phyloP scores from a whole-genome alignment of 2,888 invertebrate species.

The Dynastes hyllus region DNA sequence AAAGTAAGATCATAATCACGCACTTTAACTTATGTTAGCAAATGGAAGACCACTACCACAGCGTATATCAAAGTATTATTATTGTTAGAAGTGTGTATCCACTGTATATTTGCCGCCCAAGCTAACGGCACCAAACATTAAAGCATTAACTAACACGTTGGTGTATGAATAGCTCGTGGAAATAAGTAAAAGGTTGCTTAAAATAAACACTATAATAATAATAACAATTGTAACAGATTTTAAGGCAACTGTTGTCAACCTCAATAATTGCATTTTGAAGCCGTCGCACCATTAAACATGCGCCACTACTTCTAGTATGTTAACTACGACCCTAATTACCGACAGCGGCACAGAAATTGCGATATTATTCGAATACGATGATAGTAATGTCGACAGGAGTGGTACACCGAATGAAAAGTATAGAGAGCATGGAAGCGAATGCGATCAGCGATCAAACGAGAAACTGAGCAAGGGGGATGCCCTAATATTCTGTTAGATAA shows the following conservation, averaged over 20 bases:
- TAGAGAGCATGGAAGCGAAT: constrained; percentile 50
- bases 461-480: constrained; percentile 35
- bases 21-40: constrained; percentile 33
- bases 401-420: constrained; percentile 62
- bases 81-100: constrained; percentile 44
- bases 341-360: constrained; percentile 24
- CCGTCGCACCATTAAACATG: constrained; percentile 29
- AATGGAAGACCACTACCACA: constrained; percentile 30
- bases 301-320: constrained; percentile 17
- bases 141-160: constrained; percentile 63
- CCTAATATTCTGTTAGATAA: constrained; percentile 41
- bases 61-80: constrained; percentile 46
- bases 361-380: constrained; percentile 36
- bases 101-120: constrained; percentile 52
- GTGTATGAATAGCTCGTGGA: constrained; percentile 53
- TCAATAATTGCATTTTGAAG: constrained; percentile 10
- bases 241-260: constrained; percentile 5
- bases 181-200: constrained; percentile 52
- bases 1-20: constrained; percentile 8
- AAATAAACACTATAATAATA: constrained; percentile 54
- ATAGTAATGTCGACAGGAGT: constrained; percentile 54
- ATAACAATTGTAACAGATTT: constrained; percentile 57
- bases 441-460: constrained; percentile 46
- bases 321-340: constrained; percentile 30
- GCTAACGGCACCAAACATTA: constrained; percentile 55